Conservation (phyloP, 2,797 vertebrate genomes). For the Ptychobarbus kaznakovi region DNA sequence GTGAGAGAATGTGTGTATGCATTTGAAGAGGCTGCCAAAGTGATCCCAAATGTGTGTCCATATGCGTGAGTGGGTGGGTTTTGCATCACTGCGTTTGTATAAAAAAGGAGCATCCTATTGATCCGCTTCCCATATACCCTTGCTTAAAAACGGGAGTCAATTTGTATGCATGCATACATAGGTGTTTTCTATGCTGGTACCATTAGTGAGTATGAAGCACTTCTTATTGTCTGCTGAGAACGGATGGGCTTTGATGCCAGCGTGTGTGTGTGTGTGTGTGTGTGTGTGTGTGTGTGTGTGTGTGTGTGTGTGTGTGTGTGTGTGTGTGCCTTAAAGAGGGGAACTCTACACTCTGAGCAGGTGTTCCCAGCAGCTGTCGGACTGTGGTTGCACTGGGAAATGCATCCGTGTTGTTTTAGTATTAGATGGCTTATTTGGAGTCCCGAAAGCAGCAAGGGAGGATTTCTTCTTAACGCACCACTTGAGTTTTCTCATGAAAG, state of each 20-base stretch:
- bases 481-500: slow-evolving; percentile 68
- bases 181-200: slow-evolving; percentile 71
- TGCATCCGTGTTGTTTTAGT: slow-evolving; percentile 72
- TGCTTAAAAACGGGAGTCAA: slow-evolving; percentile 47
- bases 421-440: slow-evolving; percentile 69
- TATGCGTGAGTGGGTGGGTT: slow-evolving; percentile 32
- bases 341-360: slow-evolving; percentile 75
- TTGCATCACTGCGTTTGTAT: slow-evolving; percentile 25
- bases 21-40: slow-evolving; percentile 35
- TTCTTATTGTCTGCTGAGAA: slow-evolving; percentile 70
- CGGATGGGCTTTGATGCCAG: slow-evolving; percentile 71
- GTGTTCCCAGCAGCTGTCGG: slow-evolving; percentile 79
- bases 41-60: slow-evolving; percentile 17
- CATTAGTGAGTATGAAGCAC: slow-evolving; percentile 74
- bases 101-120: slow-evolving; percentile 51
- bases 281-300: slow-evolving; percentile 70
- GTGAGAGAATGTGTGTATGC: slow-evolving; percentile 17
- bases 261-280: slow-evolving; percentile 63
- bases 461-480: slow-evolving; percentile 71
- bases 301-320: slow-evolving; percentile 66
- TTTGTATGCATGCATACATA: slow-evolving; percentile 35
- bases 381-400: slow-evolving; percentile 65
- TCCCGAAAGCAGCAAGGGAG: slow-evolving; percentile 62
- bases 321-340: slow-evolving; percentile 71
- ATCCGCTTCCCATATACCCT: slow-evolving; percentile 50